Evolutionary conservation across 2,113 vertebrate genomes (phyloP).

Genomic region (Mustela nigripes): DNA sequence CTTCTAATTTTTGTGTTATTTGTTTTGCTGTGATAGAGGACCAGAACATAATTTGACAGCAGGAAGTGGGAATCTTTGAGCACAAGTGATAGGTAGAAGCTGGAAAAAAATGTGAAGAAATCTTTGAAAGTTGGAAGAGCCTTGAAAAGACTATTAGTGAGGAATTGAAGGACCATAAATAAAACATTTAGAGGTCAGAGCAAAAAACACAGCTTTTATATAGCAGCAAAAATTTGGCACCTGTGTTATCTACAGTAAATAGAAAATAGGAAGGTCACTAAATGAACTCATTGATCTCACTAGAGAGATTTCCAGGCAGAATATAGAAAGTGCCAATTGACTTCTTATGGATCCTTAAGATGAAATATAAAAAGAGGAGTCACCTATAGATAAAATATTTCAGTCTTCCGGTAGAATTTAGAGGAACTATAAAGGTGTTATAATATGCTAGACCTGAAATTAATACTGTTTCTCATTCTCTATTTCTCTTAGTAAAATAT

Average conservation of each 20-base stretch:
- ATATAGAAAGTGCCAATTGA: background rate
- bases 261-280: background rate
- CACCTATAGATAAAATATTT: constrained; percentile 1
- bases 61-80: background rate
- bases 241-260: background rate
- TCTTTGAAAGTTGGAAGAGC: background rate
- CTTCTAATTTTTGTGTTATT: background rate
- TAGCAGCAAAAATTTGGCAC: background rate
- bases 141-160: background rate
- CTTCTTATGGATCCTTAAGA: background rate
- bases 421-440: background rate
- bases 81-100: background rate
- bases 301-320: background rate
- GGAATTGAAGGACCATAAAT: background rate
- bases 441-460: background rate
- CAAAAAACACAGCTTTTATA: background rate
- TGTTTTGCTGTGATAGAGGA: background rate
- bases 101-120: background rate
- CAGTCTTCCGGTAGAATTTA: background rate
- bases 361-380: constrained; percentile 22
- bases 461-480: constrained; percentile 9
- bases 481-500: background rate
- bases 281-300: constrained; percentile 12
- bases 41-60: background rate
- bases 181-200: background rate